These are phyloP conservation scores for Periophthalmodon schlosseri DNA, from an alignment of 2,113 vertebrate species.

Conservation along the genomic window DNA sequence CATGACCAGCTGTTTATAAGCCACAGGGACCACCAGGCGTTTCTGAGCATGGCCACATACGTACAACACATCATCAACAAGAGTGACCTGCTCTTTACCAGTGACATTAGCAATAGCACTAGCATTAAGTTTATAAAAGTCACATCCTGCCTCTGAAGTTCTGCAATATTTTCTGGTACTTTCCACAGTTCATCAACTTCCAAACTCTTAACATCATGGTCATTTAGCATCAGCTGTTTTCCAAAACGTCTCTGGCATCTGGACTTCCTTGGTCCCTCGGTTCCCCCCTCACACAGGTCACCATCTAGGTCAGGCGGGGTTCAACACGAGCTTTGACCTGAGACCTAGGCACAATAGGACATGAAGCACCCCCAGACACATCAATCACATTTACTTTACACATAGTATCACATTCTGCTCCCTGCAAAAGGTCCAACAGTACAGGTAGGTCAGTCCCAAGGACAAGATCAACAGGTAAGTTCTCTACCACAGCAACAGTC, in stretches of 20 bases:
- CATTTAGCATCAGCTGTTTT: background rate
- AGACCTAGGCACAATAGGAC: too few species aligned
- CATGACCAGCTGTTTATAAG: background rate
- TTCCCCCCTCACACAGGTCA: background rate
- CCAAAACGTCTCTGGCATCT: background rate
- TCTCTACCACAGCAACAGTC: background rate
- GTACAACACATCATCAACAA: background rate
- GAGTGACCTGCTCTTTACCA: background rate
- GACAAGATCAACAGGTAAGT: background rate
- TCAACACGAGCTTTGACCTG: background rate
- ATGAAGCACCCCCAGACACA: too few species aligned
- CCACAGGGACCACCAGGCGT: background rate
- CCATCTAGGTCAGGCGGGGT: background rate
- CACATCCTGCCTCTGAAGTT: background rate
- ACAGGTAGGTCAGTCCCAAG: too few species aligned
- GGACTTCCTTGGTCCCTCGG: background rate
- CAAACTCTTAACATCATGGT: background rate
- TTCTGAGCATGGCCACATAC: background rate
- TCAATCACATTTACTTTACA: too few species aligned
- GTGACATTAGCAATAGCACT: background rate
- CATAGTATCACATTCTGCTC: too few species aligned
- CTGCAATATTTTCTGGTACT: background rate
- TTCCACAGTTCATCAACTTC: background rate
- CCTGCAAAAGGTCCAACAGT: too few species aligned
- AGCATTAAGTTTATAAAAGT: background rate